A percentile compares a stretch with the other conserved stretches of the same genome.
Evolutionary conservation across 2,888 invertebrate species (phyloP).

Genomic region (Diogma glabrata): DNA sequence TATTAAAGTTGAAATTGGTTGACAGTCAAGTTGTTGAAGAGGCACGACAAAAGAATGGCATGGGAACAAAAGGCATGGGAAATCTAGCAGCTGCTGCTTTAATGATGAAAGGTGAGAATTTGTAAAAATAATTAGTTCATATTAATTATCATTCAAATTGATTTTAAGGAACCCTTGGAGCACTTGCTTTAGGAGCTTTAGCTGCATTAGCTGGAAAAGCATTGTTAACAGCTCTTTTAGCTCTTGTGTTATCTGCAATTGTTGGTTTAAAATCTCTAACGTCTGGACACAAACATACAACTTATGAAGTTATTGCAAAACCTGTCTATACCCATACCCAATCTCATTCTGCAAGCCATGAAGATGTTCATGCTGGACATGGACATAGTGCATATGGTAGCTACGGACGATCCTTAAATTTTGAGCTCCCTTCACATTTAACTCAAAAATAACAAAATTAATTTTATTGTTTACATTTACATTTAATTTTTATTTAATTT

Average conservation of each 20-base stretch:
- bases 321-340: conserved; percentile 60
- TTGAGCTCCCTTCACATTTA: conserved; percentile 23
- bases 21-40: conserved; percentile 49
- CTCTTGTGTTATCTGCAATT: conserved; percentile 63
- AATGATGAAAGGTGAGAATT: conserved; percentile 50
- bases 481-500: conserved; percentile 8
- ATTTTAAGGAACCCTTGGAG: conserved; percentile 53
- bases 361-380: conserved; percentile 42
- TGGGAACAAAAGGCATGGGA: conserved; percentile 41
- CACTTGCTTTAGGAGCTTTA: conserved; percentile 60
- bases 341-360: conserved; percentile 47
- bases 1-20: conserved; percentile 57
- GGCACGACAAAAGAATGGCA: conserved; percentile 44
- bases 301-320: conserved; percentile 75
- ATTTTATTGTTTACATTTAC: too few species aligned
- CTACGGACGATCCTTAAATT: conserved; percentile 32
- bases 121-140: not conserved
- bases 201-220: conserved; percentile 75
- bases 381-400: conserved; percentile 44
- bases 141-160: not conserved
- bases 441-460: conserved; percentile 13
- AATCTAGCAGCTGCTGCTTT: conserved; percentile 45
- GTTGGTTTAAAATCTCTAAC: conserved; percentile 63
- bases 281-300: conserved; percentile 52
- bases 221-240: conserved; percentile 69